A percentile compares a stretch with the other conserved stretches of the same genome.
phyloP scores from a whole-genome alignment of 2,888 invertebrate genomes.

The Caenorhabditis sp. region DNA sequence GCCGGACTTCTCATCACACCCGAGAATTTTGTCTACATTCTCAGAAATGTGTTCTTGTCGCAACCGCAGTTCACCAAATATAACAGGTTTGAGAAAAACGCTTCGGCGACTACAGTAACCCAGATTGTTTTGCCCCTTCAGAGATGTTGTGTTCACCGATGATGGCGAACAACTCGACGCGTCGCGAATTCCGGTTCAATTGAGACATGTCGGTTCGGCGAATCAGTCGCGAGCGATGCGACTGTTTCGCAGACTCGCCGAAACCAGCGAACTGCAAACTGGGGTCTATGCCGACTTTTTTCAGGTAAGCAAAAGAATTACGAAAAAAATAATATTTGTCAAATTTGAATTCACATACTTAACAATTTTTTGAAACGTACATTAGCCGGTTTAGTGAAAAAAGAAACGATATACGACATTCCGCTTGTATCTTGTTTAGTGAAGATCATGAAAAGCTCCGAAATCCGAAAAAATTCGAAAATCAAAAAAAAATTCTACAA shows the following conservation, averaged over 20 bases:
- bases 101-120: no score
- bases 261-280: slow-evolving; percentile 60
- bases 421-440: no score
- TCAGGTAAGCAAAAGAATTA: slow-evolving; percentile 31
- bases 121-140: slow-evolving; percentile 5
- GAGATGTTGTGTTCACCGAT: slow-evolving; percentile 63
- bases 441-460: no score
- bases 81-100: slow-evolving; percentile 46
- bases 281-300: slow-evolving; percentile 71
- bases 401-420: no score
- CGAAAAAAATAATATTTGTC: no score
- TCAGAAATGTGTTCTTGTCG: slow-evolving; percentile 63
- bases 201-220: slow-evolving; percentile 57
- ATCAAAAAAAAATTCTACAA: no score
- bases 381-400: no score
- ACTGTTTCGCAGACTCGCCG: slow-evolving; percentile 64
- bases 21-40: slow-evolving; percentile 65
- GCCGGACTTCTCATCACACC: slow-evolving; percentile 61
- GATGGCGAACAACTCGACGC: slow-evolving; percentile 63
- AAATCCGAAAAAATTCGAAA: no score
- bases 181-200: slow-evolving; percentile 65
- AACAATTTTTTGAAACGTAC: background rate
- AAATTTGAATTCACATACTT: no score
- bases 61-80: slow-evolving; percentile 67
- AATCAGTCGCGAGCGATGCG: slow-evolving; percentile 69